Evolutionary conservation across 2,113 vertebrate species (phyloP), one percentile per base, ranked within the genome.

Genomic region (Sinocyclocheilus anshuiensis): DNA sequence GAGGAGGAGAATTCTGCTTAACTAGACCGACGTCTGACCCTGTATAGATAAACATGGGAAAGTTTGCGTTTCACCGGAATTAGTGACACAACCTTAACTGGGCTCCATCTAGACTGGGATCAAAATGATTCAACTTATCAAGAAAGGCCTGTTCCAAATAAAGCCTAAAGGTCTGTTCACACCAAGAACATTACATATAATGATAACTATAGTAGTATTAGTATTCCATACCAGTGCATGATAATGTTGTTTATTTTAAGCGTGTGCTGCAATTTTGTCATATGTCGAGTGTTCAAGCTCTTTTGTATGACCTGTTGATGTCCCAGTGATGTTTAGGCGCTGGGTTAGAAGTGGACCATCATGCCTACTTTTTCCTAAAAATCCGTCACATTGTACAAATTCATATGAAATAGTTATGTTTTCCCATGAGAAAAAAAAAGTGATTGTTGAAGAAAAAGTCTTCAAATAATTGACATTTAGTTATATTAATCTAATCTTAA

Each of bases 1-100:
- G 36, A 53, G 63, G 67, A 83, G 69, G 77, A 63, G 55, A 22
- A 45, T 59, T 78, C 29, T 18, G 13, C 72, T 75, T 50, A n/a
- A 22, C 20, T 59, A 59, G 57, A 22, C 20, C 9, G 20, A 36
- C 20, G 36, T 63, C 20, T 53, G 80, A 36, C 45, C 24, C 45
- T 11, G 36, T 63, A 26, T 42, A 65, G 13, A 65, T 20, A 29
- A 36, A 33, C 15, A 12, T 15, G 33, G 9, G 29, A 59, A 75
- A 24, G 72, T 45, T 15, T 48, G 11, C 6, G 10, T 48, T 75
- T 29, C 75, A 53, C 15, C 4, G 7, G 48, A 81, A 26, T 48
- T 24, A 48, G n/a, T 50, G 1, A 77, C 24, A 29, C 42, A 26
- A 16, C 67, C 5, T 72, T 72, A 39, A 11, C 69, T 39, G 18